Conservation (phyloP, 2,113 vertebrate genomes). For the Cheirogaleus medius region DNA sequence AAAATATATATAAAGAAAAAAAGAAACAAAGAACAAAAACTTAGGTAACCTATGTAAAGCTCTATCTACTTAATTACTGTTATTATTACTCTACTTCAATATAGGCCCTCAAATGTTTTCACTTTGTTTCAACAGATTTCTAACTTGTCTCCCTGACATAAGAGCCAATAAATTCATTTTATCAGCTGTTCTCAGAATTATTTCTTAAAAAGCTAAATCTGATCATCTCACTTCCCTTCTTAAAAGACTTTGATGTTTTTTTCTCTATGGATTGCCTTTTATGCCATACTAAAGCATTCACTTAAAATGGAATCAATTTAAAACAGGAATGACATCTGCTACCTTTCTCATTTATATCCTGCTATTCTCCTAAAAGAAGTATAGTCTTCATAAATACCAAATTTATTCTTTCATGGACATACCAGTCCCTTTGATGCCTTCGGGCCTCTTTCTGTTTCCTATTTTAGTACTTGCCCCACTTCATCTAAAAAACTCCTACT, state of each 20-base stretch:
- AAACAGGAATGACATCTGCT: not conserved
- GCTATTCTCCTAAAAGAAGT: not conserved
- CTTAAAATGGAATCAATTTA: constrained; percentile 13
- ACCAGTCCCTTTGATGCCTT: not conserved
- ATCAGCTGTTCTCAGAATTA: not conserved
- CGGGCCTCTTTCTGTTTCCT: not conserved
- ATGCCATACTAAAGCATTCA: not conserved
- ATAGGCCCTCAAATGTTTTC: not conserved
- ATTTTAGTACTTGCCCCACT: not conserved
- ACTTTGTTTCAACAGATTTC: not conserved
- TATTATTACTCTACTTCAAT: not conserved
- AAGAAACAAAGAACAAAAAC: not conserved
- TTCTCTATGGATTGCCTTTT: not conserved
- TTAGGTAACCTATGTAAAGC: not conserved
- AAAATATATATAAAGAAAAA: not conserved
- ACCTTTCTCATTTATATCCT: not conserved
- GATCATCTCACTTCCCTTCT: not conserved
- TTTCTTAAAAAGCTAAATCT: constrained; percentile 8
- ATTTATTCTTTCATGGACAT: not conserved
- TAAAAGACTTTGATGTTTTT: not conserved
- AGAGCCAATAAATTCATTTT: not conserved
- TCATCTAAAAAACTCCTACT: not conserved
- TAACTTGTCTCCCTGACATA: not conserved
- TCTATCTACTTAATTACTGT: not conserved
- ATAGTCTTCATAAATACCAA: not conserved